Evolutionary conservation across 2,888 invertebrate species (phyloP).

Genomic region (Resseliella maxima): DNA sequence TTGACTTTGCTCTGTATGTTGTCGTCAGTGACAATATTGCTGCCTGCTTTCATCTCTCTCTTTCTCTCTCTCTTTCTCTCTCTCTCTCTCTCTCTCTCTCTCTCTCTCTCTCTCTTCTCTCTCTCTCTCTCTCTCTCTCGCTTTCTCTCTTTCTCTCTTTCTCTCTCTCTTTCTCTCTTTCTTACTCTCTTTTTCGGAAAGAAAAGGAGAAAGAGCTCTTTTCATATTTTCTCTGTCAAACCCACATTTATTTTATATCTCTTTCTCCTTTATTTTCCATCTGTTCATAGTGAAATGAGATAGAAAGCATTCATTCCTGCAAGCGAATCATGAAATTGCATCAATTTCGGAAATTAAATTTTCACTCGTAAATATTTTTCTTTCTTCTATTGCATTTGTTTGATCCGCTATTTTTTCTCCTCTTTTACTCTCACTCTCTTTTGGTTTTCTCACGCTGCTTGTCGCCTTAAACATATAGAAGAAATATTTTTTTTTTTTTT

Average conservation of each 20-base stretch:
- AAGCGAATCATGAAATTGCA: constrained; percentile 32
- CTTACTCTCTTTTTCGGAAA: too few species aligned
- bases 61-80: too few species aligned
- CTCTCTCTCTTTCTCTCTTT: too few species aligned
- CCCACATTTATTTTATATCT: too few species aligned
- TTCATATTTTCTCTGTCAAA: too few species aligned
- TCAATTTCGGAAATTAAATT: constrained; percentile 46
- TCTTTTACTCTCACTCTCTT: neutral
- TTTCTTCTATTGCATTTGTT: constrained; percentile 31
- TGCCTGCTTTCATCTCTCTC: neutral
- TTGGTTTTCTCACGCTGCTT: neutral
- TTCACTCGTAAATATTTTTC: constrained; percentile 41
- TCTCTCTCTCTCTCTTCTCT: too few species aligned
- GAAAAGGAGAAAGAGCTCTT: too few species aligned
- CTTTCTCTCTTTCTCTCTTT: too few species aligned
- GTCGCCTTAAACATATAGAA: neutral
- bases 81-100: too few species aligned
- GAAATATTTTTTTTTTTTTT: neutral
- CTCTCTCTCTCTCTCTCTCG: too few species aligned
- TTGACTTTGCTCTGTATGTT: neutral
- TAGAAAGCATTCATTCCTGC: neutral
- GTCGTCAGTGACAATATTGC: neutral
- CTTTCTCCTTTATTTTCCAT: too few species aligned
- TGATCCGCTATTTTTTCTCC: neutral
- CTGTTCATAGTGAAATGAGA: too few species aligned